These are phyloP conservation scores for Mionectes macconnelli DNA, from an alignment of 2,113 vertebrate genomes.

Conservation along the genomic window DNA sequence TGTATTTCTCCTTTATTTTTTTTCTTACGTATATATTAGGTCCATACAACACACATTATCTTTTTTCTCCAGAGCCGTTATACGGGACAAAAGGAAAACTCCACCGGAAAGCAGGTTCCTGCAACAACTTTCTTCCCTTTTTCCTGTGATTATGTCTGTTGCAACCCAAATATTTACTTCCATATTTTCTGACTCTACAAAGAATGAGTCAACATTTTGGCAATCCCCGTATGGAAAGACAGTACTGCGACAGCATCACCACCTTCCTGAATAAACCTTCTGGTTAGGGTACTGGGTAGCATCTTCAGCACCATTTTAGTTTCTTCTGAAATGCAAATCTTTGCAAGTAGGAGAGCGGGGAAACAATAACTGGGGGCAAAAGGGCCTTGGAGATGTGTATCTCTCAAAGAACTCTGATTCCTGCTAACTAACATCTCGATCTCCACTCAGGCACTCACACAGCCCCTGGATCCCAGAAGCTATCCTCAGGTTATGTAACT, in stretches of 20 bases:
- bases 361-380: neutral
- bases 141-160: neutral
- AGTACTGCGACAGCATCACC: neutral
- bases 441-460: neutral
- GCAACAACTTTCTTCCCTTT: neutral
- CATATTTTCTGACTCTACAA: neutral
- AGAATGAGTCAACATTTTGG: neutral
- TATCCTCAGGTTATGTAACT: neutral
- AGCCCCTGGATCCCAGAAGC: neutral
- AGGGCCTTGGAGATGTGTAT: neutral
- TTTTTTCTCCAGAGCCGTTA: neutral
- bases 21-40: neutral
- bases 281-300: neutral
- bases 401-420: neutral
- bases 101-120: neutral
- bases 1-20: neutral
- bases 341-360: neutral
- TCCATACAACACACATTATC: neutral
- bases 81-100: neutral
- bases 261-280: neutral
- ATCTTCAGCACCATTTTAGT: neutral
- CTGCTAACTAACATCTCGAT: neutral
- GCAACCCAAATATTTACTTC: neutral
- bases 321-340: neutral
- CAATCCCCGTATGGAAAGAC: neutral